These are phyloP conservation scores for Cryptocheilus praepositus DNA, from an alignment of 2,888 invertebrate genomes.

Conservation along the genomic window DNA sequence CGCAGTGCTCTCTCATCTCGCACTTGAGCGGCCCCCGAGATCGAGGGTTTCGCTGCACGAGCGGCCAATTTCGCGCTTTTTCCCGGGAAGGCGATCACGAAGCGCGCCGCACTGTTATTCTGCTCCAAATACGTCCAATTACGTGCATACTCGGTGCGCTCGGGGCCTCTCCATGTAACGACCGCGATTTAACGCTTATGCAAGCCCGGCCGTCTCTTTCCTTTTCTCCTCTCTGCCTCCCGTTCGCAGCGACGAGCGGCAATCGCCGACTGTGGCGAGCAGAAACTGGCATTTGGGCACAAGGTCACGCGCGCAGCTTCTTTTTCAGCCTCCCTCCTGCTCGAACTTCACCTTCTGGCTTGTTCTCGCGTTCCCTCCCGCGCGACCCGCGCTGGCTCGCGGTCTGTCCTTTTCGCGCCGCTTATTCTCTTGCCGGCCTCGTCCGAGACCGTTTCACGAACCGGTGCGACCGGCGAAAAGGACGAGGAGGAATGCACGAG, in stretches of 20 bases:
- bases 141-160: constrained; percentile 22
- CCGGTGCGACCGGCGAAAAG: constrained; percentile 37
- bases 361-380: constrained; percentile 29
- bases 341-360: background rate
- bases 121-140: constrained; percentile 56
- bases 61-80: constrained; percentile 22
- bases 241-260: constrained; percentile 20
- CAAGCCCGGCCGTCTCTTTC: constrained; percentile 41
- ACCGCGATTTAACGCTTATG: constrained; percentile 58
- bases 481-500: constrained; percentile 34
- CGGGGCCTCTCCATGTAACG: constrained; percentile 41
- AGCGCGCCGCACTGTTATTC: constrained; percentile 41
- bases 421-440: constrained; percentile 20
- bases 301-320: constrained; percentile 52
- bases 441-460: constrained; percentile 45
- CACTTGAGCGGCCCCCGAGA: too few species aligned
- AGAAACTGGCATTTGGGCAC: constrained; percentile 62
- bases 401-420: too few species aligned
- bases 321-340: constrained; percentile 25
- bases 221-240: background rate
- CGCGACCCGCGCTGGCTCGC: background rate
- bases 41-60: constrained; percentile 3
- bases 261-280: constrained; percentile 44
- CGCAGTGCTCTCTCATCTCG: too few species aligned
- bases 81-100: constrained; percentile 23